These are phyloP conservation scores for Euleptes europaea DNA, from an alignment of 2,113 vertebrate species.

Conservation along the genomic window DNA sequence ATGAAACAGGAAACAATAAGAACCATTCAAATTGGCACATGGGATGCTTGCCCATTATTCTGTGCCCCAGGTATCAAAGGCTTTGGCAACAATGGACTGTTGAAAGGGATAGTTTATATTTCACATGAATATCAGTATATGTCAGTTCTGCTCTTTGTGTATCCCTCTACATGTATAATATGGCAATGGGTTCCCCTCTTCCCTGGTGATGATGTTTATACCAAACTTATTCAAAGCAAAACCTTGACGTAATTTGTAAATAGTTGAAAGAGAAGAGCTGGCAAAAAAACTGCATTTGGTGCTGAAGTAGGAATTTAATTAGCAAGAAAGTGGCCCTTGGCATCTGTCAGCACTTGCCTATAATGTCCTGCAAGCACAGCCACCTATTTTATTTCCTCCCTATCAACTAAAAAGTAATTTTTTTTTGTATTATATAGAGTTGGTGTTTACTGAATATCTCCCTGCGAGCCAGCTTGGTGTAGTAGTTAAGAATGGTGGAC, in stretches of 20 bases:
- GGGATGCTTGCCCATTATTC: too few species aligned
- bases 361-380: conserved; percentile 44
- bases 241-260: conserved; percentile 78
- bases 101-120: not conserved
- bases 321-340: conserved; percentile 63
- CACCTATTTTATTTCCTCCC: conserved; percentile 50
- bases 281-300: conserved; percentile 70
- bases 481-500: too few species aligned
- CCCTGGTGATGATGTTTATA: conserved; percentile 70
- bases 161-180: not conserved
- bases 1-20: too few species aligned
- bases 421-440: too few species aligned
- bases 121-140: not conserved
- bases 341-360: conserved; percentile 80
- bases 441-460: conserved; percentile 29
- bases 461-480: too few species aligned
- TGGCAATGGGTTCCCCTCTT: conserved; percentile 1
- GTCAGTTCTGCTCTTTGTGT: not conserved
- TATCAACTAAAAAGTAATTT: not conserved
- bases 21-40: too few species aligned
- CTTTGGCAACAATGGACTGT: not conserved
- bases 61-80: not conserved
- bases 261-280: conserved; percentile 84
- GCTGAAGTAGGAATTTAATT: conserved; percentile 65
- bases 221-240: conserved; percentile 67